A percentile compares a stretch with the other conserved stretches of the same genome.
phyloP scores from a whole-genome alignment of 2,888 invertebrate species.

The Neocrepidodera transversa region DNA sequence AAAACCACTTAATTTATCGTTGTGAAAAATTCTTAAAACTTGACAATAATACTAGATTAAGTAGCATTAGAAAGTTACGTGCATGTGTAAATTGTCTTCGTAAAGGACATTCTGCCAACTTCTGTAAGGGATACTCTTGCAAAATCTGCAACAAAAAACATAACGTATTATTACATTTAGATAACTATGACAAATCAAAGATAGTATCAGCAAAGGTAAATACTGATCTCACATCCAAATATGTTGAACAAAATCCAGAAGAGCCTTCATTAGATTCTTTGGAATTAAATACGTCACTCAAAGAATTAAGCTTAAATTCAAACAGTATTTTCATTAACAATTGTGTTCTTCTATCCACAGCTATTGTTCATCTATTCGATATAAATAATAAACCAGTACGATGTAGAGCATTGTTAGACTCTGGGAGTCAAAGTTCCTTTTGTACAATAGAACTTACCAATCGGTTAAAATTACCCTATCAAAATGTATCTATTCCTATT shows the following conservation, averaged over 20 bases:
- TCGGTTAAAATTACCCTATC: neutral
- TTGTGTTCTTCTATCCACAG: constrained; percentile 7
- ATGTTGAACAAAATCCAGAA: too few relatives aligned
- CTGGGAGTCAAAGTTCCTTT: constrained; percentile 10
- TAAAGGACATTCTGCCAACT: neutral
- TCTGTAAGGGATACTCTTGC: neutral
- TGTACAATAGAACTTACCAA: neutral
- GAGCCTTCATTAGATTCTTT: too few relatives aligned
- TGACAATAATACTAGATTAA: neutral
- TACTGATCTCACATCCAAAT: too few relatives aligned
- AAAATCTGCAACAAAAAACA: neutral
- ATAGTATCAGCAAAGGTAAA: too few relatives aligned
- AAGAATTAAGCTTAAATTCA: neutral
- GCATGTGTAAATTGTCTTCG: constrained; percentile 8
- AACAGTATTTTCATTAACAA: neutral
- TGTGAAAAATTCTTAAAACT: constrained; percentile 1
- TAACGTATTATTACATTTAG: neutral
- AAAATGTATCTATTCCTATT: constrained; percentile 1
- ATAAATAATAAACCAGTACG: neutral
- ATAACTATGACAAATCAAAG: neutral
- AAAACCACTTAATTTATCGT: neutral
- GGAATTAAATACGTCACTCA: neutral
- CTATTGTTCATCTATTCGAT: constrained; percentile 3
- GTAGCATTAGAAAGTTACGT: neutral
- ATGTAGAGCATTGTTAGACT: constrained; percentile 12